phyloP scores from a whole-genome alignment of 2,113 vertebrate genomes.

The Trichomycterus rosablanca region DNA sequence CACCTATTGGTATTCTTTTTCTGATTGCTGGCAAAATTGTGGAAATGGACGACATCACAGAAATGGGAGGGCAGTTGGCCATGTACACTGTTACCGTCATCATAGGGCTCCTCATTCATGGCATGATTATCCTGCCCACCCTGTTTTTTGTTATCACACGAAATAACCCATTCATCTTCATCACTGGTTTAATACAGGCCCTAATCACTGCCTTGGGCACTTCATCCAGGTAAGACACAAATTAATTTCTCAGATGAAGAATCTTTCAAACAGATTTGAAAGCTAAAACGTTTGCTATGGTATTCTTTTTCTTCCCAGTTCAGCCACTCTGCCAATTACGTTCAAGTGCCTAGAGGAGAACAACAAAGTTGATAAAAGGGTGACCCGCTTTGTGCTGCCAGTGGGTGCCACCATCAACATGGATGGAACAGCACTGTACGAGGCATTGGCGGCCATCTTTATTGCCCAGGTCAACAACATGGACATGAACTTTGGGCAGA shows the following conservation, averaged over 20 bases:
- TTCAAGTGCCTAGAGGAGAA: slow-evolving; percentile 96
- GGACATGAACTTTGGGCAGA: slow-evolving; percentile 95
- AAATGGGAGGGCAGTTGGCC: slow-evolving; percentile 92
- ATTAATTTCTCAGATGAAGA: neutral
- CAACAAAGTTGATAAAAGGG: slow-evolving; percentile 87
- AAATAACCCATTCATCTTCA: slow-evolving; percentile 92
- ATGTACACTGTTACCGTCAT: slow-evolving; percentile 97
- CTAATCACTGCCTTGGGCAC: slow-evolving; percentile 91
- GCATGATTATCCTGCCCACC: slow-evolving; percentile 83
- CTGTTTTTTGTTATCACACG: slow-evolving; percentile 89
- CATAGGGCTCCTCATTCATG: slow-evolving; percentile 87
- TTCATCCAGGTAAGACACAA: slow-evolving; percentile 80
- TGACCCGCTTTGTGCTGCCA: slow-evolving; percentile 90
- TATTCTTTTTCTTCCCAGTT: slow-evolving; percentile 62
- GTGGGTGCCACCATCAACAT: slow-evolving; percentile 97
- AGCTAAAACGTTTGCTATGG: neutral
- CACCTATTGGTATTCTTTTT: slow-evolving; percentile 91
- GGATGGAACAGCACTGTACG: slow-evolving; percentile 94
- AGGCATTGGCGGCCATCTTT: slow-evolving; percentile 94
- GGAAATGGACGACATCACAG: slow-evolving; percentile 96
- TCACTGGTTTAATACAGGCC: slow-evolving; percentile 89
- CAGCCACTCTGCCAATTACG: slow-evolving; percentile 91
- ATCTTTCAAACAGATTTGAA: too few relatives aligned
- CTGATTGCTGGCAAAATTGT: slow-evolving; percentile 96
- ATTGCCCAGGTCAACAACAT: slow-evolving; percentile 97